A percentile compares a stretch with the other conserved stretches of the same genome.
phyloP scores from a whole-genome alignment of 2,113 vertebrate species.

The Carollia perspicillata region DNA sequence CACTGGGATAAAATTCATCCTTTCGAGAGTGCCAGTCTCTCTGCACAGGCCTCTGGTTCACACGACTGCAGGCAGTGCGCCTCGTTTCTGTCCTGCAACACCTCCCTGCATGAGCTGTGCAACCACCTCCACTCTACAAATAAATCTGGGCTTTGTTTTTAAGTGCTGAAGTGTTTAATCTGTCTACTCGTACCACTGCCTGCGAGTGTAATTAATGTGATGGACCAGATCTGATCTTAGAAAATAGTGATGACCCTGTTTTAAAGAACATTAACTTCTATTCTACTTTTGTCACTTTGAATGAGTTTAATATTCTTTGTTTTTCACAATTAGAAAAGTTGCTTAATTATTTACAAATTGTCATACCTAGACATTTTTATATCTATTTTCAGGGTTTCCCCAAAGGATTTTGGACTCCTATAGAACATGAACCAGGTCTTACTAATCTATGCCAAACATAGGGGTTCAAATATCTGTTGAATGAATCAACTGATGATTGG shows the following conservation, averaged over 20 bases:
- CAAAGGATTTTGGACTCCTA: neutral
- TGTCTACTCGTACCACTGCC: neutral
- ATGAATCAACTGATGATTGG: neutral
- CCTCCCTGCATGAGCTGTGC: neutral
- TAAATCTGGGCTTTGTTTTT: too few species aligned
- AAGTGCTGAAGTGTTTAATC: neutral
- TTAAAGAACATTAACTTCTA: neutral
- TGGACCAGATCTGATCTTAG: neutral
- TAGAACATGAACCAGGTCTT: neutral
- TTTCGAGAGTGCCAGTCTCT: too few species aligned
- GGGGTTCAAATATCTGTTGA: neutral
- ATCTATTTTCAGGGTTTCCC: neutral
- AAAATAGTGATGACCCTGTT: neutral
- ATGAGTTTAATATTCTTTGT: neutral
- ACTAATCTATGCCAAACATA: neutral
- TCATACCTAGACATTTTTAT: neutral
- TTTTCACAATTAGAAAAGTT: neutral
- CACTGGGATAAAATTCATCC: neutral
- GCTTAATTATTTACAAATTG: neutral
- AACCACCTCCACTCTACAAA: neutral
- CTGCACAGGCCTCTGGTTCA: neutral
- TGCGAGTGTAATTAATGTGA: too few species aligned
- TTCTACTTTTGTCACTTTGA: neutral
- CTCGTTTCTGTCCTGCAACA: neutral
- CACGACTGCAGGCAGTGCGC: rapidly evolving